Base-by-base conservation (phyloP, 2,888 invertebrate species). In the Steromphala cineraria region DNA sequence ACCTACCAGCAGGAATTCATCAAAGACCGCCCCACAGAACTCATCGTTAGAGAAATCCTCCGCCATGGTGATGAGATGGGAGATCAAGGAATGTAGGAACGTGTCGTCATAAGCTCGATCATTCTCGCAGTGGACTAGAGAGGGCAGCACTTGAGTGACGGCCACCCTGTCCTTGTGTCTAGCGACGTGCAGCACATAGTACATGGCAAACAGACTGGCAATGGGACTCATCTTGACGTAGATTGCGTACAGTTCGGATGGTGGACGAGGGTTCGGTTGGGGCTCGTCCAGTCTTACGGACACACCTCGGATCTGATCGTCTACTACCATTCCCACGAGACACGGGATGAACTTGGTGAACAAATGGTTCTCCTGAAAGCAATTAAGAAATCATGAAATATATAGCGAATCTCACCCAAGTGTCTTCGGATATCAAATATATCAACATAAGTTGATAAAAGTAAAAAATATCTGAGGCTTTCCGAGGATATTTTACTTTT, bases 51-150 rank as follows among this genome's bases (percentile, higher is more conserved):
- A 95, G 92, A 99, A 98, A 93, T 98, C 98, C 86, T 99, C 98
- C 3, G 96, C 96, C 95, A 98, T 96, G 82, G 97, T 96, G 87
- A 98, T 96, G 8, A 99, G 94, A 71, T 97, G 94, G 0, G 97
- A 96, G 24, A 96, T 97, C 89, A 99, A 94, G 17, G 97, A 97
- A 94, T 99, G 98, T 80, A 99, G 94, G 93, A 98, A 98, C 5
- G 98, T 98, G 94, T 99, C 98, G 92, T 98, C 98, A 93, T 97
- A 98, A 0, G 98, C 97, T 84, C 98, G 95, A 89, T 98, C 97
- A 90, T 97, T 97, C 93, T 98, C 97, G 92, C 98, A 98, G 91
- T 90, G 89, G 0, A 98, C 97, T 71, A 99, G 94, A 79, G 97
- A 97, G 7, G 98, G 97, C n/a, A 98, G 94, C 24, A 98, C 97